Base-by-base conservation (phyloP, 2,113 vertebrate genomes). In the Microtus oregoni region DNA sequence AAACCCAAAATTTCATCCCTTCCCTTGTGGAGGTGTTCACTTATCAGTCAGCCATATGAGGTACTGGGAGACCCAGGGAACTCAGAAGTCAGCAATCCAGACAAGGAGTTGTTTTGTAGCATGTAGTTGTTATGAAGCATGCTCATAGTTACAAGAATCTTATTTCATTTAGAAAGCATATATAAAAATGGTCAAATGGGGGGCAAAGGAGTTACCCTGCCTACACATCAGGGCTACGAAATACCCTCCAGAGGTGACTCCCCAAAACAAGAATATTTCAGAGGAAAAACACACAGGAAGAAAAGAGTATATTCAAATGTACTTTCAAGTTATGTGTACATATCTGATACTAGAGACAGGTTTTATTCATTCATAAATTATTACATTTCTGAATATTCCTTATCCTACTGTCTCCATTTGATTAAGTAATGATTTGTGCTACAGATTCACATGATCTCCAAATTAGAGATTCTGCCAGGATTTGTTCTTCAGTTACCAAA, bases 341-440 rank as follows among this genome's bases (percentile, higher is more conserved):
- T 26, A 26, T 73, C 65, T 92, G 44, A 73, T 35, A 44, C 55
- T 65, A 55, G 19, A 30, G 3, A 65, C 4, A 61, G 65, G 67
- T 95, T 92, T 94, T 91, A 83, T 67, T 81, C 92, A 67, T 55
- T 91, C 22, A 89, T 41, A 90, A 68, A 38, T 86, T 77, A 22
- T 72, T 81, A 44, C 90, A 65, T 41, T 89, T 5, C 63, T 77
- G 65, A 90, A 88, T 92, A 79, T 1, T 61, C 7, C 55, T 32
- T 78, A 35, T 47, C 30, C 47, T 87, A 32, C 79, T 90, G 87
- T 92, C 88, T 95, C 44, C 35, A 88, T 44, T 86, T 63, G 35
- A 96, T 50, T 73, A 90, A 86, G 78, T 6, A 90, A 93, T 86
- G 38, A 96, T 78, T 94, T 88, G 44, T 2, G 77, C 72, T 76